A percentile compares a stretch with the other conserved stretches of the same genome.
Evolutionary conservation across 2,113 vertebrate species (phyloP).

Genomic region (Poeciliopsis turrubarensis): DNA sequence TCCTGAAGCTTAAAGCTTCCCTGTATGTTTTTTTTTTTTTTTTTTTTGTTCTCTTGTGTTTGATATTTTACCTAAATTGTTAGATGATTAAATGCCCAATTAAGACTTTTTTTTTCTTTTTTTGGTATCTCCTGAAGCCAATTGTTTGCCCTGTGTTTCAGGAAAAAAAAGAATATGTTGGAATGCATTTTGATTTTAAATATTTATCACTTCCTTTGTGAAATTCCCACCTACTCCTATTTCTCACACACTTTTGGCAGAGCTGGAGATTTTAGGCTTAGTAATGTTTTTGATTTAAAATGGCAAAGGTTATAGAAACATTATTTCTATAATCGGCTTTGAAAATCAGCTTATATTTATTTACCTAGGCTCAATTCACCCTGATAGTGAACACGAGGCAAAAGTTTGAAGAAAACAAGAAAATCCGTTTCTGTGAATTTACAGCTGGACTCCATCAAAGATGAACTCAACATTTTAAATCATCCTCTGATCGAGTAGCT

Average conservation of each 20-base stretch:
- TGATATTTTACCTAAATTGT: too few species aligned
- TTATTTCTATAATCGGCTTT: constrained; percentile 6
- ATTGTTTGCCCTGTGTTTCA: not conserved
- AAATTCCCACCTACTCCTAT: not conserved
- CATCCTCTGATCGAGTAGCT: not conserved
- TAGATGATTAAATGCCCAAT: too few species aligned
- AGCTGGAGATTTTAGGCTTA: not conserved
- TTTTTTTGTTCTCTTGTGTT: too few species aligned
- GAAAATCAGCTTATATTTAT: not conserved
- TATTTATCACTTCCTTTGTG: not conserved
- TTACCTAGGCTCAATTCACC: constrained; percentile 2
- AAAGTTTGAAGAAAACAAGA: not conserved
- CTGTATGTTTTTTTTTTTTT: too few species aligned
- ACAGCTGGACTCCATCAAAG: not conserved
- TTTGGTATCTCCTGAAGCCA: not conserved
- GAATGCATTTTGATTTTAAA: not conserved
- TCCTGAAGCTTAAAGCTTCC: too few species aligned
- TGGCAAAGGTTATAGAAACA: not conserved
- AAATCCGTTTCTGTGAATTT: not conserved
- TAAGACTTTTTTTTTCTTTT: too few species aligned
- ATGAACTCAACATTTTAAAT: constrained; percentile 16
- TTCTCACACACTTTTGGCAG: not conserved
- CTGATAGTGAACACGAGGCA: not conserved
- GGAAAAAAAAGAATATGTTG: not conserved
- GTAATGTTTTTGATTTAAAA: not conserved